Percentiles rank a stretch among this genome's conserved stretches.
Conservation (phyloP, 2,888 invertebrate species). For the Macrophya annulata region DNA sequence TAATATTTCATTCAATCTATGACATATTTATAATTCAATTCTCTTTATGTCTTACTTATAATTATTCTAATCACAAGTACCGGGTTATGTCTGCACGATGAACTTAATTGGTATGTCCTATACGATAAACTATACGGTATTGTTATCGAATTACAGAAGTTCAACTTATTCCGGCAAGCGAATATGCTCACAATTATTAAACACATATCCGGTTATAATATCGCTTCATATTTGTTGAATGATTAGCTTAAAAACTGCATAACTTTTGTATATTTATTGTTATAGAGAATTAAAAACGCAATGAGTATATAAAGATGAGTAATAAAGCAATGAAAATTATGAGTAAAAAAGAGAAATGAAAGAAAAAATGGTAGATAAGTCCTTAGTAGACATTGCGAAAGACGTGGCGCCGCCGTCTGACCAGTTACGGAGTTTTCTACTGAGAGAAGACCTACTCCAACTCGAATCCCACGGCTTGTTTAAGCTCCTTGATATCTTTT, state of each 20-base stretch:
- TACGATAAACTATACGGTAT: not conserved
- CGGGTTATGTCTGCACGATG: not conserved
- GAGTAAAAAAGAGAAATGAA: not conserved
- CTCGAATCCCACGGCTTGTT: slow-evolving; percentile 16
- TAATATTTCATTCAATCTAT: not conserved
- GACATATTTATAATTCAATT: not conserved
- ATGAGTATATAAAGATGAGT: not conserved
- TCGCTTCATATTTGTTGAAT: not conserved
- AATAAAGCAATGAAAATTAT: not conserved
- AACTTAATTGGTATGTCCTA: not conserved
- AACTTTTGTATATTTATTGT: not conserved
- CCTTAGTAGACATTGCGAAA: not conserved
- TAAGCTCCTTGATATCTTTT: not conserved
- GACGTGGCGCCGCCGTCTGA: slow-evolving; percentile 21
- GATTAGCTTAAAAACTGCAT: not conserved
- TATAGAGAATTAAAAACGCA: not conserved
- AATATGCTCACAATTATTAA: not conserved
- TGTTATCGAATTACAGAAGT: not conserved
- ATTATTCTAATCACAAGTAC: slow-evolving; percentile 33
- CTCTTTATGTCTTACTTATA: not conserved
- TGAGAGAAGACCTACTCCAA: not conserved
- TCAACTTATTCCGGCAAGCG: not conserved
- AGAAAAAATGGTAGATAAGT: not conserved
- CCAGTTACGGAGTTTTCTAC: slow-evolving; percentile 32
- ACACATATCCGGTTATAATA: not conserved